Evolutionary conservation across 2,797 vertebrate genomes (phyloP).

Genomic region (Tangara arthus): DNA sequence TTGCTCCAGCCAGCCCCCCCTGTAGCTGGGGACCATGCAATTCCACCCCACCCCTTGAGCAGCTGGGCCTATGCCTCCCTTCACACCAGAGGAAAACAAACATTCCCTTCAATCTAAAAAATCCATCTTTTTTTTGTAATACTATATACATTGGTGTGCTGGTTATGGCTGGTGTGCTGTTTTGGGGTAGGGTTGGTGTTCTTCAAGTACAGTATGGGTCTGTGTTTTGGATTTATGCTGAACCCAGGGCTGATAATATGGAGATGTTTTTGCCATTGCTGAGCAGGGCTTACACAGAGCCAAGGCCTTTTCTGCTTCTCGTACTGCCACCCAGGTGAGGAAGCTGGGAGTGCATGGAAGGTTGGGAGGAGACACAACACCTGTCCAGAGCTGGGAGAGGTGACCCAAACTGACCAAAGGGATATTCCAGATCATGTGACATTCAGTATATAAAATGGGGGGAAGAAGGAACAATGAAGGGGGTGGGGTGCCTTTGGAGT

Average conservation of each 20-base stretch:
- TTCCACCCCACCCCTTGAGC: neutral
- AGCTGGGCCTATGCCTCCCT: neutral
- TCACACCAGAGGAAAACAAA: neutral
- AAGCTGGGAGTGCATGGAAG: neutral
- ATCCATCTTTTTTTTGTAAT: neutral
- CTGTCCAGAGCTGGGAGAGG: neutral
- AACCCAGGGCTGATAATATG: rapidly evolving
- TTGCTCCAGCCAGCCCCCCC: neutral
- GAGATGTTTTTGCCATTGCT: neutral
- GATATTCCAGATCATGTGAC: neutral
- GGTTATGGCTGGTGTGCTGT: neutral
- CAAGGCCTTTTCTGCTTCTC: neutral
- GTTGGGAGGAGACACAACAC: neutral
- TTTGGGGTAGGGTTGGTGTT: neutral
- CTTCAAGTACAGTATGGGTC: neutral
- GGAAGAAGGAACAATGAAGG: neutral
- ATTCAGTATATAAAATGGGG: neutral
- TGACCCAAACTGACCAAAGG: neutral
- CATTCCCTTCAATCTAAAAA: neutral
- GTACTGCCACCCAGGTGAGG: neutral
- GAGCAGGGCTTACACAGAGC: neutral
- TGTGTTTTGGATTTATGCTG: neutral
- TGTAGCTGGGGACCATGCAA: neutral
- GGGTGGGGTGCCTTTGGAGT: neutral
- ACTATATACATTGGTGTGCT: neutral